Conservation (phyloP, 53 echinoderm and acorn worm genomes). For the Crossaster papposus region DNA sequence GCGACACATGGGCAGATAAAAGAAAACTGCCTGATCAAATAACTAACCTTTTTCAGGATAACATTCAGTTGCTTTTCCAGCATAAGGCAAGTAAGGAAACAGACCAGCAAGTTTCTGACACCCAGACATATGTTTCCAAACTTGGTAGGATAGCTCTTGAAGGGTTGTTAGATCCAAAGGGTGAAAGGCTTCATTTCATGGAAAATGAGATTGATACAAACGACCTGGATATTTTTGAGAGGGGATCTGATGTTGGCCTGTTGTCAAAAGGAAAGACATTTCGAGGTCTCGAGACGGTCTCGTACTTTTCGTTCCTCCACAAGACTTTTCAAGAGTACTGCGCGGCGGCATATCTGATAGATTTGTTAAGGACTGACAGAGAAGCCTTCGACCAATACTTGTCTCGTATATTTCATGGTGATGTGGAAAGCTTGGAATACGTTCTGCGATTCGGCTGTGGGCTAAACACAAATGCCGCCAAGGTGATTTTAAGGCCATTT, state of each 20-base stretch:
- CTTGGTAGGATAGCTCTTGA: conserved; percentile 16
- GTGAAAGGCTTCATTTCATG: background rate
- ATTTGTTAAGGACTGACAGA: background rate
- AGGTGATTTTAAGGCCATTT: background rate
- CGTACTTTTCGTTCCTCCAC: conserved; percentile 2
- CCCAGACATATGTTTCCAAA: background rate
- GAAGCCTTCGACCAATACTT: background rate
- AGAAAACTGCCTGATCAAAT: background rate
- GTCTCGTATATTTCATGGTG: background rate
- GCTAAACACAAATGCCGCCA: background rate
- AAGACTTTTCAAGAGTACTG: conserved; percentile 28
- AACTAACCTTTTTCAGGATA: background rate
- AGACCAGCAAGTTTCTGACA: background rate
- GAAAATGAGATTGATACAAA: background rate
- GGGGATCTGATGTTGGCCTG: background rate
- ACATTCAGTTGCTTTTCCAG: conserved; percentile 1
- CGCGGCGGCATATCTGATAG: conserved; percentile 14
- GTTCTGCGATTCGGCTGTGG: conserved; percentile 31
- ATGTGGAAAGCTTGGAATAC: conserved; percentile 21
- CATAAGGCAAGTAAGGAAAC: background rate
- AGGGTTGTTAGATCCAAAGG: conserved; percentile 10
- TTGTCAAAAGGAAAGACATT: background rate
- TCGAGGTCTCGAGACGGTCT: background rate
- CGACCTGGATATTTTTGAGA: background rate
- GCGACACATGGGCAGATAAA: background rate